Evolutionary conservation across 1,140 invertebrate species (phyloP).

Genomic region (Calephelis virginiensis): DNA sequence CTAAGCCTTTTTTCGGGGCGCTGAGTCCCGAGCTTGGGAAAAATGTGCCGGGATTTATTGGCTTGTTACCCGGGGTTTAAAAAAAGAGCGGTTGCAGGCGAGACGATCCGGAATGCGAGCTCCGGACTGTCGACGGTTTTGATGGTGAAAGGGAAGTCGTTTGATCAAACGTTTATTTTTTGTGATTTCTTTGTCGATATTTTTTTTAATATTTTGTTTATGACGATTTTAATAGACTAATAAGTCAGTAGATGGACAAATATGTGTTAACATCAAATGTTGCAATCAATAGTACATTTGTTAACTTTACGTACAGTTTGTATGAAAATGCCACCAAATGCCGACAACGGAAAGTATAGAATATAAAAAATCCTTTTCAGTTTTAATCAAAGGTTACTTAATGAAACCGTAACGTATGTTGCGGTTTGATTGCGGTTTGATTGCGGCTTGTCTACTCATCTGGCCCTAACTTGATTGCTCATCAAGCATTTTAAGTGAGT

Average conservation of each 20-base stretch:
- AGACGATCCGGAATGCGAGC: slow-evolving; percentile 50
- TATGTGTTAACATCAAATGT: too few species aligned
- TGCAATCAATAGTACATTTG: too few species aligned
- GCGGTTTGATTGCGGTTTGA: slow-evolving; percentile 13
- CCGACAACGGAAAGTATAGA: too few species aligned
- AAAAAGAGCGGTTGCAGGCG: slow-evolving; percentile 61
- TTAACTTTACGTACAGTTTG: too few species aligned
- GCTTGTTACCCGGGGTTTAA: slow-evolving; percentile 74
- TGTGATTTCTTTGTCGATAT: slow-evolving; percentile 14
- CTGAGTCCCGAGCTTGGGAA: slow-evolving; percentile 46
- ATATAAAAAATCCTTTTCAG: too few species aligned
- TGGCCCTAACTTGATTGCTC: slow-evolving; percentile 60
- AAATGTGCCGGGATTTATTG: slow-evolving; percentile 74
- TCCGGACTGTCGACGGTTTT: slow-evolving; percentile 51
- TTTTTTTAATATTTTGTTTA: background rate
- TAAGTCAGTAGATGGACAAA: too few species aligned
- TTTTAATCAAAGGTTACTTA: background rate
- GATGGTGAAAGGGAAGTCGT: slow-evolving; percentile 51
- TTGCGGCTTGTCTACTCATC: slow-evolving; percentile 22
- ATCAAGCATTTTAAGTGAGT: slow-evolving; percentile 70
- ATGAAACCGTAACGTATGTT: slow-evolving; percentile 3
- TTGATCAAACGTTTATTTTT: slow-evolving; percentile 54
- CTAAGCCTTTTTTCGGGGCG: slow-evolving; percentile 64
- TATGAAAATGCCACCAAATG: too few species aligned
- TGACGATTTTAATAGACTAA: too few species aligned